These are phyloP conservation scores for Drosophila ezoana DNA, from an alignment of 2,888 invertebrate genomes.

Conservation along the genomic window DNA sequence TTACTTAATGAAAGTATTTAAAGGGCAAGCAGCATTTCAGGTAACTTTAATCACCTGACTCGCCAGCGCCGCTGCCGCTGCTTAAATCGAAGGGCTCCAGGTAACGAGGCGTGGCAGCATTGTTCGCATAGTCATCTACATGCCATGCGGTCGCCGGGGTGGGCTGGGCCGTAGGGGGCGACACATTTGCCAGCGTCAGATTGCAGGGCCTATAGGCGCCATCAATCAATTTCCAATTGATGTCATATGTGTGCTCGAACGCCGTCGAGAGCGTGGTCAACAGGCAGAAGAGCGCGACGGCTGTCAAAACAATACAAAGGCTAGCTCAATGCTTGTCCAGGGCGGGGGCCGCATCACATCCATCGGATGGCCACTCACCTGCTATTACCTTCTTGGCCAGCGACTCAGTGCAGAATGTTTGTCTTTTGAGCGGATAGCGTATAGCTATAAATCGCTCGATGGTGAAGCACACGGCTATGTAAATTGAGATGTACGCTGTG, in stretches of 20 bases:
- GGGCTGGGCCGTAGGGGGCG: conserved; percentile 49
- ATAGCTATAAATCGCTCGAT: conserved; percentile 91
- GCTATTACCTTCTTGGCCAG: conserved; percentile 89
- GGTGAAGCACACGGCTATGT: conserved; percentile 91
- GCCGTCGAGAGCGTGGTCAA: conserved; percentile 88
- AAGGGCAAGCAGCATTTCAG: conserved; percentile 28
- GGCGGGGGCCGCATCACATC: conserved; percentile 4
- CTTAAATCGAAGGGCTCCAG: conserved; percentile 36
- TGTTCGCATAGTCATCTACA: conserved; percentile 25
- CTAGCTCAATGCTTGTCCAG: conserved; percentile 40
- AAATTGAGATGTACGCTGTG: conserved; percentile 89
- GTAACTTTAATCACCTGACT: conserved; percentile 42
- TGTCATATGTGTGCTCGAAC: conserved; percentile 87
- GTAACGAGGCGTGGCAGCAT: conserved; percentile 23
- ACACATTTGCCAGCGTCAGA: conserved; percentile 67
- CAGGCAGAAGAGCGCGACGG: conserved; percentile 86
- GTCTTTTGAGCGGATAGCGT: conserved; percentile 90
- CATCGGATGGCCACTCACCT: conserved; percentile 71
- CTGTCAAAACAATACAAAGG: conserved; percentile 62
- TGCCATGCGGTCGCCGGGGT: conserved; percentile 55
- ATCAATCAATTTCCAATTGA: conserved; percentile 75
- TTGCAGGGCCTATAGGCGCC: conserved; percentile 79
- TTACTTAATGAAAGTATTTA: conserved; percentile 23
- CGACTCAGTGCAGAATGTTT: conserved; percentile 89
- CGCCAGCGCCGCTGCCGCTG: conserved; percentile 45